A percentile compares a stretch with the other conserved stretches of the same genome.
phyloP scores from a whole-genome alignment of 92 coral and sea anemone species.

The Meandrina meandrites region DNA sequence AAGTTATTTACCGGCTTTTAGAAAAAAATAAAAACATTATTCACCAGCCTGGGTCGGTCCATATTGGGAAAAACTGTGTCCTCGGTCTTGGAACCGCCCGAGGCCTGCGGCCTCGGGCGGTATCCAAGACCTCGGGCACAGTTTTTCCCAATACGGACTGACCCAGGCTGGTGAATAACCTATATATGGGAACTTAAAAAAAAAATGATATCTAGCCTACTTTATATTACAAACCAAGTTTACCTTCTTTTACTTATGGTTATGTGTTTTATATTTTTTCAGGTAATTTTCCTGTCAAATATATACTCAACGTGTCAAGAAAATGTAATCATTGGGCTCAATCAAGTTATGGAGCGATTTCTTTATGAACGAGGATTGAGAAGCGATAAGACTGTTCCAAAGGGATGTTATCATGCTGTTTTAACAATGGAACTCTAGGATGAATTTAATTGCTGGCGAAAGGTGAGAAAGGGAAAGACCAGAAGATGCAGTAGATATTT shows the following conservation, averaged over 20 bases:
- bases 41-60: no score
- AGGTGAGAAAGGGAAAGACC: slow-evolving; percentile 15
- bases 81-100: no score
- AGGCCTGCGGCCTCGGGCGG: no score
- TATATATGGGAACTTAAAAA: no score
- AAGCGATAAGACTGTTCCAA: not conserved
- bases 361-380: not conserved
- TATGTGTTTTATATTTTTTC: not conserved
- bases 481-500: not conserved
- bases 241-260: not conserved
- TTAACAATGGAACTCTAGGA: not conserved
- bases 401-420: not conserved
- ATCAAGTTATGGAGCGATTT: not conserved
- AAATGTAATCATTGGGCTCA: not conserved
- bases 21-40: no score
- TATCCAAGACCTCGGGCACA: no score
- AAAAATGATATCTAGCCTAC: no score
- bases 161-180: no score
- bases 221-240: no score
- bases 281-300: not conserved
- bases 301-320: not conserved
- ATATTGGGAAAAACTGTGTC: no score
- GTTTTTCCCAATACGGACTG: no score
- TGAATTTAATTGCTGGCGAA: not conserved
- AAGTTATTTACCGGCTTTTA: no score